Percentiles rank a stretch among this genome's conserved stretches.
phyloP scores from a whole-genome alignment of 2,113 vertebrate genomes.

The Alces alces region DNA sequence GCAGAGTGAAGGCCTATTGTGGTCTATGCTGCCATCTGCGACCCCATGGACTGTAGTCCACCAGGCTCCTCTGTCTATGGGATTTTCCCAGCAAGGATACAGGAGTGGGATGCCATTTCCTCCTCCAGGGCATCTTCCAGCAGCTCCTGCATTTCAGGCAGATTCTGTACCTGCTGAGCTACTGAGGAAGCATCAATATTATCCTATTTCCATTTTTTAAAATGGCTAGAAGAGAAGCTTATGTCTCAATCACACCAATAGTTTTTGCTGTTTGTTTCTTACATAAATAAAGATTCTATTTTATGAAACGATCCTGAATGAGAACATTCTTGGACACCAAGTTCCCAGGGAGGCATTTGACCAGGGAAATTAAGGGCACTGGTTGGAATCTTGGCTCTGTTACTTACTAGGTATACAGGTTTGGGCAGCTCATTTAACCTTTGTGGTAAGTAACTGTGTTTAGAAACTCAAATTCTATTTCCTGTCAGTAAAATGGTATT shows the following conservation, averaged over 20 bases:
- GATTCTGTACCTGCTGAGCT: not conserved
- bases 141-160: not conserved
- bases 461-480: not conserved
- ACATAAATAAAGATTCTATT: not conserved
- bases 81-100: not conserved
- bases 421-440: not conserved
- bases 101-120: not conserved
- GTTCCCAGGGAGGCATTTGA: not conserved
- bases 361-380: not conserved
- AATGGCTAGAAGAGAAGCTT: not conserved
- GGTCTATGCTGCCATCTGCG: not conserved
- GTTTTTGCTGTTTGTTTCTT: not conserved
- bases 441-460: not conserved
- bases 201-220: not conserved
- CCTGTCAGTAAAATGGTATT: conserved; percentile 3
- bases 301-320: not conserved
- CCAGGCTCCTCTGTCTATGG: not conserved
- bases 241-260: not conserved
- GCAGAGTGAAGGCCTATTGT: not conserved
- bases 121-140: not conserved
- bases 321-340: not conserved
- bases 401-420: not conserved
- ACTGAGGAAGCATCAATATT: not conserved
- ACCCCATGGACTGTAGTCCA: not conserved
- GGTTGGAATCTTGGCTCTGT: not conserved